These are phyloP conservation scores for Campoplex capitator DNA, from an alignment of 2,888 invertebrate genomes.

Conservation along the genomic window DNA sequence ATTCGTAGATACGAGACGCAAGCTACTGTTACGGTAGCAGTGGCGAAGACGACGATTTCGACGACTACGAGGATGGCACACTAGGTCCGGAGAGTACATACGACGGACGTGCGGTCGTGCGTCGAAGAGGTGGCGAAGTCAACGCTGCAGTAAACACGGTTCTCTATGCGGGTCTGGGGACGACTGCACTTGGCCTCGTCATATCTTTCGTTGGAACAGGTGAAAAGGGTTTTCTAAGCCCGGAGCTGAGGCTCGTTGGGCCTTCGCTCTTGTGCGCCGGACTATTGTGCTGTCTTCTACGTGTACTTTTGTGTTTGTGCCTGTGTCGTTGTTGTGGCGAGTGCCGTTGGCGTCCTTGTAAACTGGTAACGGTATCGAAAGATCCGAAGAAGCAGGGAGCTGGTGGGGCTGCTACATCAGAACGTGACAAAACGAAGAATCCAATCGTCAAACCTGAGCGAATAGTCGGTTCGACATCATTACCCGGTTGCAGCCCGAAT, in stretches of 20 bases:
- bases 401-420: constrained; percentile 32
- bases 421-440: constrained; percentile 47
- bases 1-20: constrained; percentile 91
- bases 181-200: constrained; percentile 93
- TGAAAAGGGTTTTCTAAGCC: constrained; percentile 95
- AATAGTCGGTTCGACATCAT: constrained; percentile 72
- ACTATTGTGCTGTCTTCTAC: constrained; percentile 92
- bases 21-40: constrained; percentile 92
- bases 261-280: constrained; percentile 93
- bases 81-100: constrained; percentile 81
- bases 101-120: constrained; percentile 86
- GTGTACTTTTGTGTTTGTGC: constrained; percentile 94
- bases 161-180: constrained; percentile 93
- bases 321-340: constrained; percentile 92
- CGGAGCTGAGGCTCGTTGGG: constrained; percentile 94
- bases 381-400: constrained; percentile 69
- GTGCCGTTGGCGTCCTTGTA: constrained; percentile 86
- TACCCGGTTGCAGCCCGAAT: constrained; percentile 74
- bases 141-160: constrained; percentile 94
- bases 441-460: constrained; percentile 51
- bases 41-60: constrained; percentile 87
- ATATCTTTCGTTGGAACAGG: constrained; percentile 96
- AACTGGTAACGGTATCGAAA: constrained; percentile 73
- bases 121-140: constrained; percentile 88
- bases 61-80: constrained; percentile 68